Conservation (phyloP, 2,888 invertebrate genomes). For the Syrista parreyssii region DNA sequence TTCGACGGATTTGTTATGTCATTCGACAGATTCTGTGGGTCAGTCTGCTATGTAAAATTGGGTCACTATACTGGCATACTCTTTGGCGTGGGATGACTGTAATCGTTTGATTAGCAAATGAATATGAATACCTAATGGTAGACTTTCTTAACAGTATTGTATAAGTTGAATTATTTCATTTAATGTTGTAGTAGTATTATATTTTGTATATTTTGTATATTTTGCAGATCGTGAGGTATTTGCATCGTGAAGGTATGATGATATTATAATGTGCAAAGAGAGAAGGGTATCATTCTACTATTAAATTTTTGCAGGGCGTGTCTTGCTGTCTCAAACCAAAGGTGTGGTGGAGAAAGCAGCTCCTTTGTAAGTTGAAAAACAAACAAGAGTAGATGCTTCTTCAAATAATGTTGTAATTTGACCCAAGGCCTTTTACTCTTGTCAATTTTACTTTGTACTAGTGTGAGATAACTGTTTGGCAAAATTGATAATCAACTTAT, state of each 20-base stretch:
- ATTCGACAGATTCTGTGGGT: background rate
- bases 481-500: background rate
- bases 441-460: background rate
- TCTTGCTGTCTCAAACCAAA: constrained; percentile 50
- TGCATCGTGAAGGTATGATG: constrained; percentile 42
- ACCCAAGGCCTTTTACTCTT: background rate
- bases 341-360: constrained; percentile 37
- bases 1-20: background rate
- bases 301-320: constrained; percentile 47
- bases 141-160: background rate
- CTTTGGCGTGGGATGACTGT: background rate
- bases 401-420: background rate
- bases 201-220: constrained; percentile 27
- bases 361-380: constrained; percentile 46
- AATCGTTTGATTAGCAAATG: background rate
- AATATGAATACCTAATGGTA: background rate
- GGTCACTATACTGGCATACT: background rate
- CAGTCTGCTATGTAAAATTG: background rate
- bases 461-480: background rate
- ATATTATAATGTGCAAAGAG: constrained; percentile 27
- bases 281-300: constrained; percentile 26
- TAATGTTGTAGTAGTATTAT: background rate
- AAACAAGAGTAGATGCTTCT: background rate
- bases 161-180: background rate
- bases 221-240: constrained; percentile 53